phyloP scores from a whole-genome alignment of 2,888 invertebrate species.

The Synergus laeviventris region DNA sequence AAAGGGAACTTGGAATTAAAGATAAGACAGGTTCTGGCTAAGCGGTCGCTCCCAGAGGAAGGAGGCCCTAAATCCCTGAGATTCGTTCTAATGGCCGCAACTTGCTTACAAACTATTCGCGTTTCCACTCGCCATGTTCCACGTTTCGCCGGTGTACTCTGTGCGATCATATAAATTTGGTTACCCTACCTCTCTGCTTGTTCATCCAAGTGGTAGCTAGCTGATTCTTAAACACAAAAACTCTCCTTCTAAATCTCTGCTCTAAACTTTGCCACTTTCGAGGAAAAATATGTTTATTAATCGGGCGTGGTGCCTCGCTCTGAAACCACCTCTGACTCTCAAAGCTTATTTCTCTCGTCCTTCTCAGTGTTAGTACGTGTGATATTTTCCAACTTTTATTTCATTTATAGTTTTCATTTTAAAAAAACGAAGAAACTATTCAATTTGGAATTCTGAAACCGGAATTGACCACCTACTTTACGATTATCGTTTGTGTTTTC shows the following conservation, averaged over 20 bases:
- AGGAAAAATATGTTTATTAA: conserved; percentile 63
- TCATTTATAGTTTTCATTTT: neutral
- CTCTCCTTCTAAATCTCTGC: conserved; percentile 61
- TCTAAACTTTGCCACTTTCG: conserved; percentile 60
- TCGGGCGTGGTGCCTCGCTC: conserved; percentile 51
- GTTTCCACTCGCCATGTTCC: conserved; percentile 55
- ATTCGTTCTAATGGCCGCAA: conserved; percentile 75
- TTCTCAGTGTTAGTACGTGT: neutral
- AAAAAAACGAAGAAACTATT: neutral
- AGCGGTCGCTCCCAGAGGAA: conserved; percentile 51
- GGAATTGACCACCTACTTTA: no score
- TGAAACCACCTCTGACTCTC: conserved; percentile 25
- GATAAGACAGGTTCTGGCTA: conserved; percentile 34
- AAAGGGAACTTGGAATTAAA: conserved; percentile 17
- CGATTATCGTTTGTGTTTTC: no score
- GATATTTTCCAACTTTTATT: conserved; percentile 1
- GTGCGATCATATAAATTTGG: conserved; percentile 69
- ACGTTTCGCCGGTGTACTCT: conserved; percentile 55
- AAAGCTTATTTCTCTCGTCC: conserved; percentile 14
- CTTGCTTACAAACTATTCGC: conserved; percentile 73
- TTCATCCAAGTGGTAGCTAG: conserved; percentile 23
- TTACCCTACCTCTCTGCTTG: conserved; percentile 44
- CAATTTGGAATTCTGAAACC: neutral
- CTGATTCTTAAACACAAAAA: conserved; percentile 60
- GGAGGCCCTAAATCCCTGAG: conserved; percentile 73